These are phyloP conservation scores for Metridium senile DNA, from an alignment of 92 coral and sea anemone species.

Conservation along the genomic window DNA sequence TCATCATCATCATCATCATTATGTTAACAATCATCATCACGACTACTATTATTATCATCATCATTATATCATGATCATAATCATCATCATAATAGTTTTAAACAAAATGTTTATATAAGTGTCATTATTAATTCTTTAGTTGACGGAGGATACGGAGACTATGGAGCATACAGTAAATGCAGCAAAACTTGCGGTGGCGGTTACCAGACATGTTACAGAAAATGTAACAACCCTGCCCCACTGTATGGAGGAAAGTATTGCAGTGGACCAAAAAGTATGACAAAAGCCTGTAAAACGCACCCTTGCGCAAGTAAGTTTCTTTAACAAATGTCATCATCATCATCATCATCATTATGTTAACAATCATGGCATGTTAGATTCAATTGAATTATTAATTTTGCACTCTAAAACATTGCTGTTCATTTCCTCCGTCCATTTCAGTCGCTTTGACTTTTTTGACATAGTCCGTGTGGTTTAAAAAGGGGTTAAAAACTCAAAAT, in stretches of 20 bases:
- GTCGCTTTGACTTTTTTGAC: too few species aligned
- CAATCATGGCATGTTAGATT: background rate
- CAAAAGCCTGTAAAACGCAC: background rate
- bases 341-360: background rate
- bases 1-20: too few species aligned
- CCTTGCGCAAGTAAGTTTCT: background rate
- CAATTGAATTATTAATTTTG: too few species aligned
- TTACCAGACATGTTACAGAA: conserved; percentile 2
- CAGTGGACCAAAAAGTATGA: background rate
- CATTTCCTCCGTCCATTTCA: too few species aligned
- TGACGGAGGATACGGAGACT: background rate
- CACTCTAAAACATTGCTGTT: too few species aligned
- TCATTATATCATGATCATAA: too few species aligned
- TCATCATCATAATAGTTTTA: too few species aligned
- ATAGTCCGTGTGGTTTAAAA: too few species aligned
- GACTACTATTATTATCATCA: too few species aligned
- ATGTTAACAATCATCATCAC: too few species aligned
- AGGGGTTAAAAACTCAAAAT: too few species aligned
- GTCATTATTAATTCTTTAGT: background rate
- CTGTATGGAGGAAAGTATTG: background rate
- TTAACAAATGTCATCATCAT: background rate
- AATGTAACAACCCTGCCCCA: background rate
- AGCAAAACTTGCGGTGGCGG: conserved; percentile 16
- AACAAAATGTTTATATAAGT: too few species aligned
- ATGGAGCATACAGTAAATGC: background rate